These are phyloP conservation scores for Pseudomyrmex sp. DNA, from an alignment of 1,140 invertebrate species.

Conservation along the genomic window DNA sequence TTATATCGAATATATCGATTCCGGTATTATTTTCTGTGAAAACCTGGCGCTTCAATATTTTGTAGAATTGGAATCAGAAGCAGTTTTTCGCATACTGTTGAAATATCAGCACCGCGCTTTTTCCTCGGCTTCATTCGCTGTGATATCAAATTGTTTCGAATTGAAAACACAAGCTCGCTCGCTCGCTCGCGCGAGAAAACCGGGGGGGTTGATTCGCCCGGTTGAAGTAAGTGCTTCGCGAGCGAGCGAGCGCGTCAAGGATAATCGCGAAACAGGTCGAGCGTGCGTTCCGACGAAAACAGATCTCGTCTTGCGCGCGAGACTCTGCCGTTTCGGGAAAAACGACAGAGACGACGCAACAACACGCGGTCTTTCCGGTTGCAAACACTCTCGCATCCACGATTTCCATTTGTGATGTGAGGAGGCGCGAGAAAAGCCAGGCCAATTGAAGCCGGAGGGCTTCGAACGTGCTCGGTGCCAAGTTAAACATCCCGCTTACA, in stretches of 20 bases:
- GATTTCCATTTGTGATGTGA: background rate
- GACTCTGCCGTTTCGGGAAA: background rate
- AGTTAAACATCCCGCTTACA: constrained; percentile 13
- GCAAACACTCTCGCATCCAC: constrained; percentile 8
- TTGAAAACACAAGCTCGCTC: background rate
- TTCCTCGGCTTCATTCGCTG: background rate
- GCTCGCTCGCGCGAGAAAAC: too few species aligned
- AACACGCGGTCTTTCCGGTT: constrained; percentile 21
- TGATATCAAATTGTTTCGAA: constrained; percentile 37
- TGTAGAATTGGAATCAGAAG: background rate
- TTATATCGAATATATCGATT: background rate
- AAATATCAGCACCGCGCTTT: background rate
- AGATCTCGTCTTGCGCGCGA: background rate
- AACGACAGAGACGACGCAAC: background rate
- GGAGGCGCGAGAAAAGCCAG: constrained; percentile 39
- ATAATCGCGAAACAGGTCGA: constrained; percentile 53
- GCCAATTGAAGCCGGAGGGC: constrained; percentile 41
- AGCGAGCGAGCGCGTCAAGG: background rate
- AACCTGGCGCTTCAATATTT: background rate
- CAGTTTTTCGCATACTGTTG: background rate
- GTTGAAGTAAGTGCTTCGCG: constrained; percentile 8
- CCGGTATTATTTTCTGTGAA: background rate
- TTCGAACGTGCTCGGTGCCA: constrained; percentile 44
- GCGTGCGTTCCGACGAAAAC: constrained; percentile 39
- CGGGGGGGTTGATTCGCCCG: background rate